A percentile compares a stretch with the other conserved stretches of the same genome.
Conservation (phyloP, 2,888 invertebrate species). For the Rotaria macrura region DNA sequence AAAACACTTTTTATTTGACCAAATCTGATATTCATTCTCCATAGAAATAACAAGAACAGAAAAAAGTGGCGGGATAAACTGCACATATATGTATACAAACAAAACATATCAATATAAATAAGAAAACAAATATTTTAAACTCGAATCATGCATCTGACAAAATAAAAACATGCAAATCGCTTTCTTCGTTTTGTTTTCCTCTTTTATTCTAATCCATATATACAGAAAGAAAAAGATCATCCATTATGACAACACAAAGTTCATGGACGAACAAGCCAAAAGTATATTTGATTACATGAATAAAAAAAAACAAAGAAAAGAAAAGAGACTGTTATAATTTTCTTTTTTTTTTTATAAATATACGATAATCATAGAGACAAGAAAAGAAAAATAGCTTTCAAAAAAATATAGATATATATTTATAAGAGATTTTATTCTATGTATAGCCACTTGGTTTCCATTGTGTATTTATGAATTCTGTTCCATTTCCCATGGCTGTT, state of each 20-base stretch:
- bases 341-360: conserved; percentile 7
- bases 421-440: neutral
- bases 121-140: neutral
- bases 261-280: neutral
- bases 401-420: neutral
- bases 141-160: neutral
- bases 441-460: neutral
- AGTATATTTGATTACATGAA: neutral
- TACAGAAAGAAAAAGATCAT: neutral
- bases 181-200: neutral
- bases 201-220: neutral
- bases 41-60: neutral
- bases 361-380: neutral
- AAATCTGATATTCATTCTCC: neutral
- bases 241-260: neutral
- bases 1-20: neutral
- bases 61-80: neutral
- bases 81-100: neutral
- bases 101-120: neutral
- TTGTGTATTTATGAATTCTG: neutral
- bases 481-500: neutral
- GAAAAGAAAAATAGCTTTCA: neutral
- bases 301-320: neutral
- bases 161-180: neutral
- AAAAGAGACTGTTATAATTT: neutral